phyloP scores from a whole-genome alignment of 2,888 invertebrate genomes.

The Cecidostiba fungosa region DNA sequence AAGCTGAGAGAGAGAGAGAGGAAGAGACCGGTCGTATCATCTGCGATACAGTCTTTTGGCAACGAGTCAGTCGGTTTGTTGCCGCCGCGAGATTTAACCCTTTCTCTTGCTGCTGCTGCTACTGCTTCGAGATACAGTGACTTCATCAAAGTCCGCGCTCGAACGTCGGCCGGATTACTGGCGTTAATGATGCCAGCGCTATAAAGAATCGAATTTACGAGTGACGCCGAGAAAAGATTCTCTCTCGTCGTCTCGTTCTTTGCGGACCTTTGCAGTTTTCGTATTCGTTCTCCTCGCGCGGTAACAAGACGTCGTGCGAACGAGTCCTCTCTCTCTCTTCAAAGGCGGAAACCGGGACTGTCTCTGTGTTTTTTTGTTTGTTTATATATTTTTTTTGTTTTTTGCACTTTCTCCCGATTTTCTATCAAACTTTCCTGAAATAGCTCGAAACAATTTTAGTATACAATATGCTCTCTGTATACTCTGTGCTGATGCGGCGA shows the following conservation, averaged over 20 bases:
- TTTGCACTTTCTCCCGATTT: neutral
- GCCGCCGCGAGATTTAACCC: constrained; percentile 4
- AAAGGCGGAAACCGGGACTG: constrained; percentile 24
- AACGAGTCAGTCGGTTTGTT: neutral
- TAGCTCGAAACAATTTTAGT: too few species aligned
- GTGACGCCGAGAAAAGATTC: constrained; percentile 53
- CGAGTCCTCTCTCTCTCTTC: constrained; percentile 15
- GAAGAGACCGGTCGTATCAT: neutral
- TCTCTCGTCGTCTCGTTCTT: neutral
- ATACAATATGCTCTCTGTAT: too few species aligned
- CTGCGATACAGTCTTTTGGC: neutral
- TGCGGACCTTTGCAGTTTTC: neutral
- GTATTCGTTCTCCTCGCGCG: neutral
- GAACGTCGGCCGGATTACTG: constrained; percentile 19
- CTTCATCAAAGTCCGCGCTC: constrained; percentile 64
- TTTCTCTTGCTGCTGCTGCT: constrained; percentile 33
- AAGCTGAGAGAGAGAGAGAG: neutral
- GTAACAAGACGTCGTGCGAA: neutral
- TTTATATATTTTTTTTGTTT: neutral
- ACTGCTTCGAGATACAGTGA: constrained; percentile 30
- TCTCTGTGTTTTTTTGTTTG: neutral
- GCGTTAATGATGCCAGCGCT: constrained; percentile 70
- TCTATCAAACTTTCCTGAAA: too few species aligned
- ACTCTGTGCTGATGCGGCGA: neutral
- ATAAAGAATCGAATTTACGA: constrained; percentile 74